phyloP scores from a whole-genome alignment of 2,797 vertebrate species.

The Sebastes nivosus region DNA sequence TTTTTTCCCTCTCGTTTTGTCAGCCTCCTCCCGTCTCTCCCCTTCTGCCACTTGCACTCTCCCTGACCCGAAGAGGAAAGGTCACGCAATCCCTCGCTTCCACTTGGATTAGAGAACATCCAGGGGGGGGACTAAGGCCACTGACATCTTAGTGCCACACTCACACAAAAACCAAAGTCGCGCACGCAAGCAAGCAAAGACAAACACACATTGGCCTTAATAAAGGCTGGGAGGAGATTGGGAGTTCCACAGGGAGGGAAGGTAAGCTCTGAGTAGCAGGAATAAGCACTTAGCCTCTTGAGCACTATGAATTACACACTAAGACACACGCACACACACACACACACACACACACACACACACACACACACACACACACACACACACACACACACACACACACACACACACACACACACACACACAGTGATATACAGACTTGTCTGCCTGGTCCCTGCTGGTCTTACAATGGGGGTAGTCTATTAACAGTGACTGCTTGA shows the following conservation, averaged over 20 bases:
- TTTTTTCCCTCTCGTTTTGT: background rate
- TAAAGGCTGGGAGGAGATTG: conserved; percentile 40
- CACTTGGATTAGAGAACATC: conserved; percentile 50
- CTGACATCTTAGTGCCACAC: conserved; percentile 21
- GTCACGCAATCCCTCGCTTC: conserved; percentile 43
- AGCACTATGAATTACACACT: conserved; percentile 56
- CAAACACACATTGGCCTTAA: conserved; percentile 43
- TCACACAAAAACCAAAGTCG: background rate
- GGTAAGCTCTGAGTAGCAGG: conserved; percentile 45
- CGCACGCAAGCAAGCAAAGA: conserved; percentile 23
- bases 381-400: background rate
- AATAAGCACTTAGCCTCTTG: conserved; percentile 61
- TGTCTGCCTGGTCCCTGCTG: conserved; percentile 33
- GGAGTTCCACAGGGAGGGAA: conserved; percentile 38
- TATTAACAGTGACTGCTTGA: conserved; percentile 57
- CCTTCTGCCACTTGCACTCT: conserved; percentile 1
- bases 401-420: conserved; percentile 6
- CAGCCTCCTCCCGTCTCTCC: background rate
- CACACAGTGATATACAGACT: conserved; percentile 20
- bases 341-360: conserved; percentile 13
- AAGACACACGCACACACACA: background rate
- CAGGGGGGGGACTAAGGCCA: conserved; percentile 42
- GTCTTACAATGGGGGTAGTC: conserved; percentile 32
- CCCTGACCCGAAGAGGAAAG: conserved; percentile 33
- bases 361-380: background rate